phyloP scores from a whole-genome alignment of 2,113 vertebrate species.

The Puntigrus tetrazona region DNA sequence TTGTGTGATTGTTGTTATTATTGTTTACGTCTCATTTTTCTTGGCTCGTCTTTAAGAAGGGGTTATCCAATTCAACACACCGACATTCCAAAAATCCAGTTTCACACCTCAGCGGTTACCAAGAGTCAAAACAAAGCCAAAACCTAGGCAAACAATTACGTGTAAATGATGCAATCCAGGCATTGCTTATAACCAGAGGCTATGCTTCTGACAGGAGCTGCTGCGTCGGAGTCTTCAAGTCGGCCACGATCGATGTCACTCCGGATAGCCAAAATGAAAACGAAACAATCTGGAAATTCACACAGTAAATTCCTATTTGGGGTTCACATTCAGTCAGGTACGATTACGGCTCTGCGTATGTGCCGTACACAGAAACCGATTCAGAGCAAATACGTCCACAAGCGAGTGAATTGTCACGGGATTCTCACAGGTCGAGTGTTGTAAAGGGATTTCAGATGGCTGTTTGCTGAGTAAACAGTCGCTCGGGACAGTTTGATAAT shows the following conservation, averaged over 20 bases:
- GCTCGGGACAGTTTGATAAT: conserved; percentile 24
- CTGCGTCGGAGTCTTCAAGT: not conserved
- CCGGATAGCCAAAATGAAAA: not conserved
- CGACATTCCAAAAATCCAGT: conserved; percentile 6
- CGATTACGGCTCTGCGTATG: not conserved
- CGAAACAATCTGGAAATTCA: conserved; percentile 1
- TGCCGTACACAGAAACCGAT: not conserved
- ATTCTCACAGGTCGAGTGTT: conserved; percentile 40
- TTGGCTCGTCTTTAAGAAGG: not conserved
- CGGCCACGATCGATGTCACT: not conserved
- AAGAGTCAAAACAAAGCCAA: not conserved
- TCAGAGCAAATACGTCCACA: not conserved
- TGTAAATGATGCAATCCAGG: not conserved
- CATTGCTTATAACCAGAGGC: not conserved
- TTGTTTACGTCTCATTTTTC: not conserved
- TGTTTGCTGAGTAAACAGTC: conserved; percentile 50
- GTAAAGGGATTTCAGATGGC: conserved; percentile 19
- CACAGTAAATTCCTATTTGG: not conserved
- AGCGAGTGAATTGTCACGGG: not conserved
- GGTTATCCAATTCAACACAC: not conserved
- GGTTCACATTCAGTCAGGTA: not conserved
- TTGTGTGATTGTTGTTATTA: not conserved
- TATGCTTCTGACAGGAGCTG: not conserved
- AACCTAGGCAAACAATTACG: not conserved
- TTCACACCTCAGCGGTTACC: not conserved